phyloP scores from a whole-genome alignment of 2,797 vertebrate species.

The Acestrorhynchus altus region DNA sequence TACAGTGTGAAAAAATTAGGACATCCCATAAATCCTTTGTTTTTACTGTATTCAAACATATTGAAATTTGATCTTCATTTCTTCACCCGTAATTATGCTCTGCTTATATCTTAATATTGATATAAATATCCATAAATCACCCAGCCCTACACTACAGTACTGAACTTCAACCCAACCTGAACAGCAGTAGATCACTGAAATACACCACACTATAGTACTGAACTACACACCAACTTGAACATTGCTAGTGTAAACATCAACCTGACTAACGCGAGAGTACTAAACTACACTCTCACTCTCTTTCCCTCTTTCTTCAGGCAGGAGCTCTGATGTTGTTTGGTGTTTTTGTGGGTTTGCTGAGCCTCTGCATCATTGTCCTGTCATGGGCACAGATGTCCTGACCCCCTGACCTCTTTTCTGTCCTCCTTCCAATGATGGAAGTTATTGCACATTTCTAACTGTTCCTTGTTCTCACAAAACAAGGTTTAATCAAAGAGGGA shows the following conservation, averaged over 20 bases:
- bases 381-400: conserved; percentile 78
- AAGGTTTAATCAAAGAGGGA: neutral
- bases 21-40: too few relatives aligned
- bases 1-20: too few relatives aligned
- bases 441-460: neutral
- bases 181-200: too few relatives aligned
- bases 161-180: too few relatives aligned
- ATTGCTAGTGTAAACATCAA: too few relatives aligned
- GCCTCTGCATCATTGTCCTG: conserved; percentile 84
- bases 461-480: neutral
- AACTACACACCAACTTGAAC: neutral
- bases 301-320: conserved; percentile 64
- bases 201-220: neutral
- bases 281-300: neutral
- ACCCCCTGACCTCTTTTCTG: conserved; percentile 63
- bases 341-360: conserved; percentile 83
- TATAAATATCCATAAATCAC: too few relatives aligned
- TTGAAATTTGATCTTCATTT: too few relatives aligned
- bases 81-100: too few relatives aligned
- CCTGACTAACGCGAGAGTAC: too few relatives aligned
- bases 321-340: conserved; percentile 80
- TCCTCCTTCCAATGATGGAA: neutral
- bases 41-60: too few relatives aligned
- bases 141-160: too few relatives aligned
- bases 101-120: neutral